Conservation (phyloP, 1,140 invertebrate species). For the Zophobas atratus region DNA sequence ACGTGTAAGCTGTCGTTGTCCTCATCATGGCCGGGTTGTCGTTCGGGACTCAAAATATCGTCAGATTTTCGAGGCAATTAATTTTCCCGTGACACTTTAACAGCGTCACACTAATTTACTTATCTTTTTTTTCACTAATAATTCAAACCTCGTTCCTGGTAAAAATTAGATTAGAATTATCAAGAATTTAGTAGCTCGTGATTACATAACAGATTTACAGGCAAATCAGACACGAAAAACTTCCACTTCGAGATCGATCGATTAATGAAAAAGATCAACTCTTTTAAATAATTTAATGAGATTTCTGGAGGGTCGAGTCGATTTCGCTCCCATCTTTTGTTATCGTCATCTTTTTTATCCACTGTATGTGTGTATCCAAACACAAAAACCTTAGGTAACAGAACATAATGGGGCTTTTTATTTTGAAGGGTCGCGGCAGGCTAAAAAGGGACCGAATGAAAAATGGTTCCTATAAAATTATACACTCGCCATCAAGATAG, state of each 20-base stretch:
- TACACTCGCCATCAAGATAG: constrained; percentile 52
- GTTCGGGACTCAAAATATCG: constrained; percentile 39
- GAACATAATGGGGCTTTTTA: constrained; percentile 44
- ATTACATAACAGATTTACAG: constrained; percentile 17
- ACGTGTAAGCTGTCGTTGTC: constrained; percentile 55
- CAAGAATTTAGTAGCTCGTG: constrained; percentile 11
- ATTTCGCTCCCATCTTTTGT: constrained; percentile 39
- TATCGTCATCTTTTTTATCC: constrained; percentile 34
- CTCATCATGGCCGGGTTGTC: constrained; percentile 41
- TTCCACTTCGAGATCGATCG: constrained; percentile 22
- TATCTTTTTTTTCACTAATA: constrained; percentile 26
- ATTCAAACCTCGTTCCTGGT: constrained; percentile 5
- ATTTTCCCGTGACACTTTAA: constrained; percentile 30
- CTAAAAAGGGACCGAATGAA: constrained; percentile 43
- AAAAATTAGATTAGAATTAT: constrained; percentile 32
- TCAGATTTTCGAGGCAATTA: constrained; percentile 36
- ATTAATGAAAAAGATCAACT: constrained; percentile 30
- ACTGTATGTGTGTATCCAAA: constrained; percentile 47
- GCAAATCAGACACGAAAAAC: constrained; percentile 1
- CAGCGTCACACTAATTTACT: constrained; percentile 33
- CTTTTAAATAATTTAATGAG: constrained; percentile 53
- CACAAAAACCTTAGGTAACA: constrained; percentile 49
- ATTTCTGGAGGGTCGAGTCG: constrained; percentile 44
- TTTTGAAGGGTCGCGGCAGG: constrained; percentile 44
- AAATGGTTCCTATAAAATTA: constrained; percentile 51